Evolutionary conservation across 1,140 invertebrate genomes (phyloP).

Genomic region (Drosophila teissieri): DNA sequence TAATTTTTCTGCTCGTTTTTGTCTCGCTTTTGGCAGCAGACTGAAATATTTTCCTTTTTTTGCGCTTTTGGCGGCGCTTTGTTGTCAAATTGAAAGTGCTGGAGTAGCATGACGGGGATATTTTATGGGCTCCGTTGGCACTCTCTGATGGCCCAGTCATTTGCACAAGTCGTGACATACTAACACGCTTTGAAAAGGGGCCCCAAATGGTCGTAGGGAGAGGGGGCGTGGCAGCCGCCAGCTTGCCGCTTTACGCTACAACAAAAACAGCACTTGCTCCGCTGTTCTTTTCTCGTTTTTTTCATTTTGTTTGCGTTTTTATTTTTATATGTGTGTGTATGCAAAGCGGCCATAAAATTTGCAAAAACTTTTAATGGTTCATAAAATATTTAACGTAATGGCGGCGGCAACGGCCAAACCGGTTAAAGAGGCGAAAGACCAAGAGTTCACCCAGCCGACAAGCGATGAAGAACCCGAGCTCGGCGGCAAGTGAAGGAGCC

Average conservation of each 20-base stretch:
- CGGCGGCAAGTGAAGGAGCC: slow-evolving; percentile 18
- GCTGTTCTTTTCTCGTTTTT: slow-evolving; percentile 6
- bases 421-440: slow-evolving; percentile 68
- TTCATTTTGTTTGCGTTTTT: slow-evolving; percentile 20
- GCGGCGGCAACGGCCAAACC: slow-evolving; percentile 56
- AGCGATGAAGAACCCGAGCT: slow-evolving; percentile 16
- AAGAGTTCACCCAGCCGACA: slow-evolving; percentile 53
- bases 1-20: slow-evolving; percentile 43
- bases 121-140: slow-evolving; percentile 79
- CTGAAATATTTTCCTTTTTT: slow-evolving; percentile 52
- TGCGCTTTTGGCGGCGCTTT: slow-evolving; percentile 52
- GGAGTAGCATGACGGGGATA: slow-evolving; percentile 47
- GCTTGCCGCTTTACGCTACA: slow-evolving; percentile 40
- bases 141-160: slow-evolving; percentile 78
- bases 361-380: slow-evolving; percentile 82
- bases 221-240: slow-evolving; percentile 44
- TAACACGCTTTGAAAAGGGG: slow-evolving; percentile 47
- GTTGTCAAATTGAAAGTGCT: slow-evolving; percentile 59
- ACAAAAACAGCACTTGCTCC: slow-evolving; percentile 7
- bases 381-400: slow-evolving; percentile 83
- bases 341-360: slow-evolving; percentile 82
- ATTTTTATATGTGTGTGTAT: slow-evolving; percentile 63
- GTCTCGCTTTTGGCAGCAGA: slow-evolving; percentile 44
- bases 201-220: background rate
- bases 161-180: slow-evolving; percentile 77